Evolutionary conservation across 2,888 invertebrate species (phyloP).

Genomic region (Oithona nana): DNA sequence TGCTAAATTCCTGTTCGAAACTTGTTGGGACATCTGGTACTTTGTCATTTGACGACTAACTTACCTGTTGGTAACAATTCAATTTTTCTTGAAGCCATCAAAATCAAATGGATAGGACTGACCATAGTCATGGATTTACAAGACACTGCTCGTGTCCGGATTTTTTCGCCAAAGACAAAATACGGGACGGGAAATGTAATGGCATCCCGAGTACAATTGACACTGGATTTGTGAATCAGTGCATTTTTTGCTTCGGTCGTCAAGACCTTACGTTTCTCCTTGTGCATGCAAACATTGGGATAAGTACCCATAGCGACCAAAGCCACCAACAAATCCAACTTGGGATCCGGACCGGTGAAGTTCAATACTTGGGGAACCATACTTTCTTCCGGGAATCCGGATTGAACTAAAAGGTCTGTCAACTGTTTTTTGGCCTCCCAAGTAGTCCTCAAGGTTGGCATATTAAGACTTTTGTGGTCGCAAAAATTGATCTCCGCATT

Average conservation of each 20-base stretch:
- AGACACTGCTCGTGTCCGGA: conserved; percentile 78
- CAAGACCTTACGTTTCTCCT: conserved; percentile 82
- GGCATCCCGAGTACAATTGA: conserved; percentile 69
- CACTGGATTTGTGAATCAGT: conserved; percentile 86
- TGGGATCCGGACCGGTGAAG: conserved; percentile 50
- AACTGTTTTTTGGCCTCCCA: conserved; percentile 70
- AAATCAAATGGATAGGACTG: conserved; percentile 68
- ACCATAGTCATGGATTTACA: conserved; percentile 96
- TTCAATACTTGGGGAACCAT: conserved; percentile 39
- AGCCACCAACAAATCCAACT: conserved; percentile 61
- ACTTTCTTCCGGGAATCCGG: conserved; percentile 78
- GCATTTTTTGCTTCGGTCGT: conserved; percentile 90
- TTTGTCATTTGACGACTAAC: too few relatives aligned
- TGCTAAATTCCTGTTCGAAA: too few relatives aligned
- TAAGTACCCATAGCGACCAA: conserved; percentile 78
- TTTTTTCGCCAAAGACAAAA: conserved; percentile 96
- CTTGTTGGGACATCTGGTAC: too few relatives aligned
- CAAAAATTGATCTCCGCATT: conserved; percentile 62
- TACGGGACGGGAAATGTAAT: conserved; percentile 77
- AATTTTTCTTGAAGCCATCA: conserved; percentile 77
- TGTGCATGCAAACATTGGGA: conserved; percentile 88
- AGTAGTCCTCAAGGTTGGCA: conserved; percentile 73
- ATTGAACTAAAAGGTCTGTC: conserved; percentile 42
- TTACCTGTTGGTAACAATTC: conserved; percentile 45
- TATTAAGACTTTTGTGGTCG: conserved; percentile 70